Conservation (phyloP, 2,888 invertebrate genomes). For the Limenitis camilla region DNA sequence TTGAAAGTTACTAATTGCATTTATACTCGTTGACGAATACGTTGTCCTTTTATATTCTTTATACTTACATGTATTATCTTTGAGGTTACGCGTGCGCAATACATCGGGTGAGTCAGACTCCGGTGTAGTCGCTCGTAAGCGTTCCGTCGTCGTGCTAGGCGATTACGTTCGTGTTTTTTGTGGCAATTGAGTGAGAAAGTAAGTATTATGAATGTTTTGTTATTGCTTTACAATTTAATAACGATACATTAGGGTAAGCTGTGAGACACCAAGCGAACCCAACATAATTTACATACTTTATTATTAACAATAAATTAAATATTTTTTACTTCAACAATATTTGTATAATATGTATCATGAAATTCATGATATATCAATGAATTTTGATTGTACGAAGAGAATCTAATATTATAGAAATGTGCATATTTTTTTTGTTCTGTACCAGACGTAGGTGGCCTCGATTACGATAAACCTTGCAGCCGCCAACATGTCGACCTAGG, state of each 20-base stretch:
- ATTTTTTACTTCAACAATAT: no score
- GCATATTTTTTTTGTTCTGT: conserved; percentile 23
- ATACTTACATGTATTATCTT: no score
- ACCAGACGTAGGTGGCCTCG: conserved; percentile 50
- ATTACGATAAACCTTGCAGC: conserved; percentile 41
- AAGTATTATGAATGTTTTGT: background rate
- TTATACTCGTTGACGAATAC: background rate
- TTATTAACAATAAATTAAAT: no score
- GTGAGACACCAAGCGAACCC: no score
- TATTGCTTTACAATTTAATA: background rate
- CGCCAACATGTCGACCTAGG: conserved; percentile 49
- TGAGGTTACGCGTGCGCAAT: conserved; percentile 33
- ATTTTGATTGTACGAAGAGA: no score
- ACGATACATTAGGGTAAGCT: no score
- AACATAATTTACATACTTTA: no score
- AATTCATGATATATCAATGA: no score
- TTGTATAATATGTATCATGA: no score
- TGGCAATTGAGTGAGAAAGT: conserved; percentile 7
- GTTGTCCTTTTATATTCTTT: background rate
- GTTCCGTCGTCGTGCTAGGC: conserved; percentile 13
- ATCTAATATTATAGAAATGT: background rate
- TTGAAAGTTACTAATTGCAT: no score
- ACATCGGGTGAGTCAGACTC: conserved; percentile 34
- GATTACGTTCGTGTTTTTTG: no score
- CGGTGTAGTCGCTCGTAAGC: conserved; percentile 25